Evolutionary conservation across 2,888 invertebrate genomes (phyloP).

Genomic region (Sphecodes monilicornis): DNA sequence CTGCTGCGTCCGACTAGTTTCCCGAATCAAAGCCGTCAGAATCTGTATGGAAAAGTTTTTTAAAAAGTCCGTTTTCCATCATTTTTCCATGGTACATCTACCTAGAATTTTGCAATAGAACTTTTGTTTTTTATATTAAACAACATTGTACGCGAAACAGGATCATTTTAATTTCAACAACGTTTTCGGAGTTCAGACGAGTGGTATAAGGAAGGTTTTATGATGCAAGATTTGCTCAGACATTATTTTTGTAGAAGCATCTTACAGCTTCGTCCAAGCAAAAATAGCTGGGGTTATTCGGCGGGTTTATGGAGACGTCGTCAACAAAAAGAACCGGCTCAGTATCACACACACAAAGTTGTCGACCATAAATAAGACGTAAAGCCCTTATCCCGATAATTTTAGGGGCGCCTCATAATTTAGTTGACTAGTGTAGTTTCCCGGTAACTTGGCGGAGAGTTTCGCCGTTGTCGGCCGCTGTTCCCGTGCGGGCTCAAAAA

Average conservation of each 20-base stretch:
- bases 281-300: background rate
- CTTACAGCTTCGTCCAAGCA: background rate
- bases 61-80: background rate
- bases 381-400: background rate
- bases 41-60: background rate
- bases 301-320: background rate
- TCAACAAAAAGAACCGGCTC: background rate
- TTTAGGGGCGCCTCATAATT: background rate
- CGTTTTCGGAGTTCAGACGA: background rate
- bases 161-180: background rate
- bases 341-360: background rate
- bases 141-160: too few relatives aligned
- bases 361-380: background rate
- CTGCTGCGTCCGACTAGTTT: background rate
- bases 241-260: background rate
- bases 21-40: background rate
- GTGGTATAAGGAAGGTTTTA: too few relatives aligned
- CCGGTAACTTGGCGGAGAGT: background rate
- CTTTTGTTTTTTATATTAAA: too few relatives aligned
- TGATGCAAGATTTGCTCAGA: background rate
- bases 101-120: background rate
- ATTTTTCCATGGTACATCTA: background rate
- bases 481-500: background rate
- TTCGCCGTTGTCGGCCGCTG: background rate
- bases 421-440: background rate